A percentile compares a stretch with the other conserved stretches of the same genome.
Conservation (phyloP, 2,888 invertebrate genomes). For the Deilephila porcellus region DNA sequence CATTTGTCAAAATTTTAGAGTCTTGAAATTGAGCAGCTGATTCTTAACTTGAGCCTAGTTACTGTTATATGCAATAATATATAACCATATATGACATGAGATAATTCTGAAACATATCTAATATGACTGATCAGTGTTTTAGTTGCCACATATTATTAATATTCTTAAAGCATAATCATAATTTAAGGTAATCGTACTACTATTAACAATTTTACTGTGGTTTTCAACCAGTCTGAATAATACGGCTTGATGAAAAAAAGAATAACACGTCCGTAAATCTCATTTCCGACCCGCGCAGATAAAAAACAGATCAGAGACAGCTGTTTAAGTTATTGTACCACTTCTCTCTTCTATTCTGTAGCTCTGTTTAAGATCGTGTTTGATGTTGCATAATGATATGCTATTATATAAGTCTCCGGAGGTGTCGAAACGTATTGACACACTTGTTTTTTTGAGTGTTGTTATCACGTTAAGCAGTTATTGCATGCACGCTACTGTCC, state of each 20-base stretch:
- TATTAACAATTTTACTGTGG: neutral
- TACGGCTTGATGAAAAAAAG: neutral
- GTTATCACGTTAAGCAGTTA: conserved; percentile 24
- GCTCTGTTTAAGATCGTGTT: conserved; percentile 52
- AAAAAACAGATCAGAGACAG: conserved; percentile 52
- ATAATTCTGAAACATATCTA: too few species aligned
- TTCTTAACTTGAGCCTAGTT: too few species aligned
- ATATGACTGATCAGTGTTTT: neutral
- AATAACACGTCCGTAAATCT: neutral
- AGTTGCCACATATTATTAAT: neutral
- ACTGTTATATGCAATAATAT: neutral
- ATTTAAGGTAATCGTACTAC: too few species aligned
- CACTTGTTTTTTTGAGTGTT: conserved; percentile 40
- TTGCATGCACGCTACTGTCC: conserved; percentile 17
- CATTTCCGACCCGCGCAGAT: neutral
- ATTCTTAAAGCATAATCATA: neutral
- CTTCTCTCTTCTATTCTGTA: conserved; percentile 40
- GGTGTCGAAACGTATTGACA: conserved; percentile 45
- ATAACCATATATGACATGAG: neutral
- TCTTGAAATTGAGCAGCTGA: too few species aligned
- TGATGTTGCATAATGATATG: conserved; percentile 59
- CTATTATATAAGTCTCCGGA: conserved; percentile 53
- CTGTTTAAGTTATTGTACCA: conserved; percentile 46
- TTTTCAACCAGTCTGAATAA: too few species aligned
- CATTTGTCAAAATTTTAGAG: neutral